Percentiles rank a stretch among this genome's conserved stretches.
Evolutionary conservation across 2,888 invertebrate genomes (phyloP).

Genomic region (Drosophila gaucha): DNA sequence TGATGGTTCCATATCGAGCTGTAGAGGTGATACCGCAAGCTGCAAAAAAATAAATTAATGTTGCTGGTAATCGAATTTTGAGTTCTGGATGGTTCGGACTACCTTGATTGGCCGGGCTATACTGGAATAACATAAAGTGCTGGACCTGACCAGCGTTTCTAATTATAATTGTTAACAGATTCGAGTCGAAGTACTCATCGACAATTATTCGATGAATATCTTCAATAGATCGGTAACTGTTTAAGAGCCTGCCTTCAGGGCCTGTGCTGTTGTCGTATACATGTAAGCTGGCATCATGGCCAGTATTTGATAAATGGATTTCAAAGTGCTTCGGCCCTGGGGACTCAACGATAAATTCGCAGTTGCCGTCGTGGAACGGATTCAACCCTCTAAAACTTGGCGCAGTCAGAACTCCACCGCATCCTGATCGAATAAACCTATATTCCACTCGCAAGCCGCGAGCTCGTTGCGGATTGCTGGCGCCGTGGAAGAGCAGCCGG

Average conservation of each 20-base stretch:
- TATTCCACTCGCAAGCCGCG: conserved; percentile 91
- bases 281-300: rapidly evolving
- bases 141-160: rapidly evolving
- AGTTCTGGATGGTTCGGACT: not conserved
- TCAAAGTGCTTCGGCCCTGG: conserved; percentile 87
- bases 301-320: no score
- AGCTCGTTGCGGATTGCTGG: conserved; percentile 85
- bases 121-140: rapidly evolving
- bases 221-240: not conserved
- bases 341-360: conserved; percentile 88
- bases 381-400: rapidly evolving
- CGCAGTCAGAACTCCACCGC: conserved; percentile 90
- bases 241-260: conserved; percentile 25
- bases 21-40: conserved; percentile 91
- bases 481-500: conserved; percentile 88
- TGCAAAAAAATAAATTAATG: no score
- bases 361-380: conserved; percentile 80
- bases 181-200: conserved; percentile 34
- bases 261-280: conserved; percentile 60
- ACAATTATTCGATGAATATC: no score
- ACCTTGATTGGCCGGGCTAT: not conserved
- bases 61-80: no score
- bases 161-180: conserved; percentile 51
- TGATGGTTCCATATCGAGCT: conserved; percentile 88
- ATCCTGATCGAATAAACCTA: conserved; percentile 86